Evolutionary conservation across 2,113 vertebrate species (phyloP).

Genomic region (Microtus pennsylvanicus): DNA sequence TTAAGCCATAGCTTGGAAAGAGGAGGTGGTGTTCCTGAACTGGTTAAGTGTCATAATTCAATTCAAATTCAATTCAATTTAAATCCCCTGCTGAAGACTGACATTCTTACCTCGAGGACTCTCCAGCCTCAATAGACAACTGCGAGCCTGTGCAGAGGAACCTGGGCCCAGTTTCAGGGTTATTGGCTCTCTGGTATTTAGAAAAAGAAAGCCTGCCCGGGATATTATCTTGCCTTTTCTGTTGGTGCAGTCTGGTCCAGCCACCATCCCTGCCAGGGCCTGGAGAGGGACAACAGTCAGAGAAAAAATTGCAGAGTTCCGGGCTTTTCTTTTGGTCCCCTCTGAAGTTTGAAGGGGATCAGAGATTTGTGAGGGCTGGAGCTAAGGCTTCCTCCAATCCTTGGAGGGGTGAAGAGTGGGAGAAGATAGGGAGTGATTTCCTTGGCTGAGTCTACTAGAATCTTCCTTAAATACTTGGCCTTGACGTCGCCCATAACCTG

Average conservation of each 20-base stretch:
- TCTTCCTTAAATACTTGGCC: background rate
- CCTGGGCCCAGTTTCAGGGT: background rate
- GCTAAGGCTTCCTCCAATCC: background rate
- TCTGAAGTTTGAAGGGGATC: background rate
- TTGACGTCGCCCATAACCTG: too few species aligned
- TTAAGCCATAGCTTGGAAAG: background rate
- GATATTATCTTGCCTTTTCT: background rate
- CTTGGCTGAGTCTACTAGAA: background rate
- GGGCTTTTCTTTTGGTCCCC: background rate
- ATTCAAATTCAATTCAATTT: background rate
- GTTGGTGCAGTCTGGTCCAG: rapidly evolving
- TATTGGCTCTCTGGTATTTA: background rate
- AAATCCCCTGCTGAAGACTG: background rate
- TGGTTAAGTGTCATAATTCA: background rate
- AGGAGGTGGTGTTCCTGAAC: background rate
- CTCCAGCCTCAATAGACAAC: background rate
- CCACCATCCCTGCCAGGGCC: background rate
- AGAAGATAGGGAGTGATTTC: background rate
- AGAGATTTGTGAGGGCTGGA: background rate
- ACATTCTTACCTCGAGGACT: background rate
- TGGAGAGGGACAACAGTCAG: background rate
- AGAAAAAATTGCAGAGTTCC: background rate
- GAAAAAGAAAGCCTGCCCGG: background rate
- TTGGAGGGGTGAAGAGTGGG: background rate
- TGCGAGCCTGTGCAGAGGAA: background rate